These are phyloP conservation scores for Bufotes viridis DNA, from an alignment of 2,797 vertebrate species.

Conservation along the genomic window DNA sequence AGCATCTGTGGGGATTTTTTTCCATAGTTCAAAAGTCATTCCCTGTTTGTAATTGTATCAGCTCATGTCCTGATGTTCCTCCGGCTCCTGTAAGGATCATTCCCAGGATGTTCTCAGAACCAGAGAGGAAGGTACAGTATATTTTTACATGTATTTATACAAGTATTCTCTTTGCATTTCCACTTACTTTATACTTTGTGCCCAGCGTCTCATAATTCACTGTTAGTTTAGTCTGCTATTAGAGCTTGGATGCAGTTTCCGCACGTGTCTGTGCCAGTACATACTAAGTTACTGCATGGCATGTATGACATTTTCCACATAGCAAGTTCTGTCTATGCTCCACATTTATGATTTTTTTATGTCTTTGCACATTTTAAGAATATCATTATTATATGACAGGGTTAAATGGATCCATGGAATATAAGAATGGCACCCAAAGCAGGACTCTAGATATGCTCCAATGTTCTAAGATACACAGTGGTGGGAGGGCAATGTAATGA, in stretches of 20 bases:
- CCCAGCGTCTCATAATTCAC: background rate
- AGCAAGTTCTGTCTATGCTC: background rate
- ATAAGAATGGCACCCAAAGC: background rate
- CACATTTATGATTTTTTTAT: background rate
- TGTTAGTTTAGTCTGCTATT: background rate
- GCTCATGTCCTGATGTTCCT: slow-evolving; percentile 52
- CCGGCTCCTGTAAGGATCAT: background rate
- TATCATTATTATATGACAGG: background rate
- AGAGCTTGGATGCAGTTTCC: background rate
- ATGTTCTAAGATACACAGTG: background rate
- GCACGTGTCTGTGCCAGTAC: background rate
- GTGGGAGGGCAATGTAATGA: too few relatives aligned
- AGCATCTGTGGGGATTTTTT: slow-evolving; percentile 57
- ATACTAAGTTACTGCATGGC: background rate
- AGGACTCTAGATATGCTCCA: background rate
- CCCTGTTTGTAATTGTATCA: slow-evolving; percentile 35
- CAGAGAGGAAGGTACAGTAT: slow-evolving; percentile 57
- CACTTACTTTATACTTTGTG: background rate
- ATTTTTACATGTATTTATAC: background rate
- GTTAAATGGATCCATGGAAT: background rate
- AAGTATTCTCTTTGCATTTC: background rate
- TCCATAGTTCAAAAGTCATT: slow-evolving; percentile 58
- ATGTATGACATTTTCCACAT: background rate
- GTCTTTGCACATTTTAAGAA: background rate
- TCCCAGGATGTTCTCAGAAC: slow-evolving; percentile 55